Evolutionary conservation across 2,113 vertebrate species (phyloP).

Genomic region (Ochotona curzoniae): DNA sequence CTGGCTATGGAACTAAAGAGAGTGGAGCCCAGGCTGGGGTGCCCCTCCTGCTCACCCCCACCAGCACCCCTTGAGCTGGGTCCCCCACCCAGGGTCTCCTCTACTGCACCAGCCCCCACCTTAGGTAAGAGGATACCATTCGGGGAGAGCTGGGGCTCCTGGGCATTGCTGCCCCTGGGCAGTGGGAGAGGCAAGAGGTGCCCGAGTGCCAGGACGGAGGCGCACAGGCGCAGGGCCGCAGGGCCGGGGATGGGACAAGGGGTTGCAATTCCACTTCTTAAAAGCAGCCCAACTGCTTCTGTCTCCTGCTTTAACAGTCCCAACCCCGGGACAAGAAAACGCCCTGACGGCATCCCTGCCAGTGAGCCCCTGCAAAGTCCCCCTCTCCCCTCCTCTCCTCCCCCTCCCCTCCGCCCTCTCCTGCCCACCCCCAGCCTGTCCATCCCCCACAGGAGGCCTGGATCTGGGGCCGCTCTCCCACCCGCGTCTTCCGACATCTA

Average conservation of each 20-base stretch:
- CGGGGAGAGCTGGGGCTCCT: neutral
- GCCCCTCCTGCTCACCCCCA: neutral
- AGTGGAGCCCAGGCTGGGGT: fast-evolving
- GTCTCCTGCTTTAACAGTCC: no score
- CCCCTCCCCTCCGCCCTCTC: no score
- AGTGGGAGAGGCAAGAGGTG: fast-evolving
- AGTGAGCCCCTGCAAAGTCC: fast-evolving
- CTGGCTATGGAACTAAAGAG: fast-evolving
- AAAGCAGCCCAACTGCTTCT: neutral
- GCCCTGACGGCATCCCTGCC: fast-evolving
- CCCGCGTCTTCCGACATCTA: neutral
- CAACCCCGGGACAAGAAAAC: fast-evolving
- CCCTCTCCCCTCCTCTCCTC: neutral
- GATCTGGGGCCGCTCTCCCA: neutral
- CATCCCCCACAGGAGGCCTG: neutral
- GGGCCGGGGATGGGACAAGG: no score
- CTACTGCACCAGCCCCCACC: neutral
- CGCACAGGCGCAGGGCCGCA: no score
- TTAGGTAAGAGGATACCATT: neutral
- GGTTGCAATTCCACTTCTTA: fast-evolving
- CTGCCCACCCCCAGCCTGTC: neutral
- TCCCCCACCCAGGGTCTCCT: neutral
- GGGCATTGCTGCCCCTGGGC: fast-evolving
- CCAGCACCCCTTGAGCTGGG: neutral
- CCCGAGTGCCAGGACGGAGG: no score